phyloP scores from a whole-genome alignment of 2,113 vertebrate species.

The Columbina picui region DNA sequence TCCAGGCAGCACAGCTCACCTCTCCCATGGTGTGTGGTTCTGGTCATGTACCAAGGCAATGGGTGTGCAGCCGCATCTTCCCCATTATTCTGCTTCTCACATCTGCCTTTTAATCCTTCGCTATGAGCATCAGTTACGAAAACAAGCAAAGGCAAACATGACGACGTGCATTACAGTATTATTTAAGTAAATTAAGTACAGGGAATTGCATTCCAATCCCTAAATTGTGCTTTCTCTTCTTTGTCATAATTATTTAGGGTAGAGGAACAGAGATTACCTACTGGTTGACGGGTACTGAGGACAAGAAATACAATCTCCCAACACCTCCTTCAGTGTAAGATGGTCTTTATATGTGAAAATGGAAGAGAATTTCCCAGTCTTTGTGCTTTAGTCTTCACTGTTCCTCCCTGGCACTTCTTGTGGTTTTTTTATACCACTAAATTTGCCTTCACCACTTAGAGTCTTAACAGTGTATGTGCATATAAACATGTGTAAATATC shows the following conservation, averaged over 20 bases:
- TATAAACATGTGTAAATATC: background rate
- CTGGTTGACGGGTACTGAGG: conserved; percentile 91
- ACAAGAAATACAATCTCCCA: conserved; percentile 86
- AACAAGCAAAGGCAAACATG: background rate
- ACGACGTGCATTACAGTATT: background rate
- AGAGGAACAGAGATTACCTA: conserved; percentile 94
- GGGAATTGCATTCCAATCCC: background rate
- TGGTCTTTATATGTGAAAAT: background rate
- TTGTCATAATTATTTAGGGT: conserved; percentile 78
- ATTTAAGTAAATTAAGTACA: background rate
- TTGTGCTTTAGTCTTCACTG: background rate
- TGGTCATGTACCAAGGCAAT: background rate
- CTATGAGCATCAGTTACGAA: background rate
- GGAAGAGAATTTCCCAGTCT: background rate
- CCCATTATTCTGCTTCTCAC: background rate
- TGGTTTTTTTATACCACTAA: background rate
- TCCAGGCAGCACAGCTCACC: background rate
- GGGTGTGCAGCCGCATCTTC: background rate
- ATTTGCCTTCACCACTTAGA: background rate
- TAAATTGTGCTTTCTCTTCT: conserved; percentile 11
- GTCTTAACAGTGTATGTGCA: background rate
- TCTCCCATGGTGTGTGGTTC: background rate
- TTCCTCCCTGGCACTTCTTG: background rate
- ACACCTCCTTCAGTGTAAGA: conserved; percentile 94
- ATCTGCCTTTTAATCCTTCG: background rate